A percentile compares a stretch with the other conserved stretches of the same genome.
These are phyloP conservation scores for Odobenus rosmarus DNA, from an alignment of 2,113 vertebrate species.

Conservation along the genomic window DNA sequence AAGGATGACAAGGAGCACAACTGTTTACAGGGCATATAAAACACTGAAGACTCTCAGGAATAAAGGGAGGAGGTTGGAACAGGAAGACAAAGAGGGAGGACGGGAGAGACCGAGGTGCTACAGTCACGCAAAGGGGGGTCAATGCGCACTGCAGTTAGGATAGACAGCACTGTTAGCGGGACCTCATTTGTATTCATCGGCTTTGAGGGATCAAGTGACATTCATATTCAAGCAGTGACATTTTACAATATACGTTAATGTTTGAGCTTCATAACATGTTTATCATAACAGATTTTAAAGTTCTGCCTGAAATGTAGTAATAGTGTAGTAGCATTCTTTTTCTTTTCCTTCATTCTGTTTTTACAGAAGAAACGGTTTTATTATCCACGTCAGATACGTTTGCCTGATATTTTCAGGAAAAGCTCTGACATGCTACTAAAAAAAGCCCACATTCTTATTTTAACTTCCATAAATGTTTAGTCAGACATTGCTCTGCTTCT, in stretches of 20 bases:
- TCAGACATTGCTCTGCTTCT: constrained; percentile 43
- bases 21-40: background rate
- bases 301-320: background rate
- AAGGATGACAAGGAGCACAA: background rate
- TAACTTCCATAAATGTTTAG: constrained; percentile 49
- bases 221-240: background rate
- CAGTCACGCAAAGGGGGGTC: no score
- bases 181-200: background rate
- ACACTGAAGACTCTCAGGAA: background rate
- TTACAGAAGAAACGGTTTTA: constrained; percentile 26
- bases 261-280: background rate
- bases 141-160: background rate
- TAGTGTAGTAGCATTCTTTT: background rate
- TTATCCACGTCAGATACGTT: background rate
- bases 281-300: background rate
- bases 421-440: constrained; percentile 10
- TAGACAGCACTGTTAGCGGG: background rate
- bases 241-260: background rate
- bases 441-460: constrained; percentile 12
- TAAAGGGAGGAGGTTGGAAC: background rate
- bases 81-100: background rate
- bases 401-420: constrained; percentile 28
- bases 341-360: background rate
- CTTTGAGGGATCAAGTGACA: background rate
- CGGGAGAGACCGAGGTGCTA: background rate